Evolutionary conservation across 2,888 invertebrate species (phyloP).

Genomic region (Phorcus lineatus): DNA sequence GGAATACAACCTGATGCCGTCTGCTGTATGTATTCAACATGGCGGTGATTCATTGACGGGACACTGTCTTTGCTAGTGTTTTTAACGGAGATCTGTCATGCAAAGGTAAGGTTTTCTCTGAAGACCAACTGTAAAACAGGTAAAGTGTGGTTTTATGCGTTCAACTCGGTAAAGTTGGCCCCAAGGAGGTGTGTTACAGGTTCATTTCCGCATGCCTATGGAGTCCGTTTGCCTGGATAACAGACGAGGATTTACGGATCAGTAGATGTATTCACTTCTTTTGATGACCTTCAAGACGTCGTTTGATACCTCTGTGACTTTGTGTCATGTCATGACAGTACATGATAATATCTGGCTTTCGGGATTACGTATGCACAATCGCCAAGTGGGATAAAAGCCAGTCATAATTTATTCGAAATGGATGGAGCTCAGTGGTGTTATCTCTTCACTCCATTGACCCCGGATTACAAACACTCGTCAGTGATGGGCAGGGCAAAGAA

Average conservation of each 20-base stretch:
- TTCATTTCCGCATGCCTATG: conserved; percentile 7
- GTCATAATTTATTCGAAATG: conserved; percentile 4
- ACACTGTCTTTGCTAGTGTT: not conserved
- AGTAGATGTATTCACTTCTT: not conserved
- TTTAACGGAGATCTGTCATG: not conserved
- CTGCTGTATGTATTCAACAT: conserved; percentile 42
- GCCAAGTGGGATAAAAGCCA: not conserved
- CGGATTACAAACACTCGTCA: not conserved
- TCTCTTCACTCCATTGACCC: conserved; percentile 8
- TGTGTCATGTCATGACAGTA: not conserved
- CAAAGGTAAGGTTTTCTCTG: not conserved
- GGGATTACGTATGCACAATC: not conserved
- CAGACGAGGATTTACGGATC: not conserved
- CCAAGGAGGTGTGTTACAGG: not conserved
- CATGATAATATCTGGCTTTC: not conserved
- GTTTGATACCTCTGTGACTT: not conserved
- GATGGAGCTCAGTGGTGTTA: not conserved
- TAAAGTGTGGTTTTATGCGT: no score
- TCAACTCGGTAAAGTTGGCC: no score
- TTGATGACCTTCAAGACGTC: not conserved
- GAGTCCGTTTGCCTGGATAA: not conserved
- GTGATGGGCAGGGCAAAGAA: not conserved
- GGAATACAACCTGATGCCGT: conserved; percentile 41
- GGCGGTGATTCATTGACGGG: conserved; percentile 38
- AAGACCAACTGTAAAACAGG: no score